Base-by-base conservation (phyloP, 2,888 invertebrate species). In the Molanna angustata region DNA sequence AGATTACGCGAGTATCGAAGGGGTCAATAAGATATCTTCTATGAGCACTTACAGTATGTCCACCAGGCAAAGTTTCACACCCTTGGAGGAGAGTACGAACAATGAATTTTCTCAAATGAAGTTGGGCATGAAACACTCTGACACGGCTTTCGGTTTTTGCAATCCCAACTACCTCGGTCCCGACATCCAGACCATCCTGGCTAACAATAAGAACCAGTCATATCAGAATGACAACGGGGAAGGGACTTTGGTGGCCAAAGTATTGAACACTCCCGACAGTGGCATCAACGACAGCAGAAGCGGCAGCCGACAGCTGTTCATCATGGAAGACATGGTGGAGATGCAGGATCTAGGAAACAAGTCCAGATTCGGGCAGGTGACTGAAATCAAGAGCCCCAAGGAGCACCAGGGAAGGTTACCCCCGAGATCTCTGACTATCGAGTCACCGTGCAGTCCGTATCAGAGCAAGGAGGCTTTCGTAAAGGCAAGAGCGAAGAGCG, bases 111-210 rank as follows among this genome's bases (percentile, higher is more conserved):
- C 22, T 21, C 46, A 54, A 13, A 33, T 40, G 11, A 49, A 54
- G 37, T 52, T 45, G 20, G 53, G 53, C 4, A 55, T 58, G 52
- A 58, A 54, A 16, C 57, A 52, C 41, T 56, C 67, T 17, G 76
- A 74, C 41, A 76, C 79, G 1, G 78, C 79, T 4, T 80, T 82
- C 51, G 85, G 87, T 1, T 88, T 88, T 68, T 85, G 85, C 64
- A 88, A 88, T 67, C 88, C 88, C 3, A 87, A 88, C 67, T 88
- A 88, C 64, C 68, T 86, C 60, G 86, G 86, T 0, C 79, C 85
- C 4, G 85, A 85, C 60, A 78, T 82, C 37, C 71, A 73, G 57
- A 66, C 67, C 1, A 58, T 66, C 17, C 48, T 60, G 11, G 43
- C 56, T 3, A 60, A 56, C 21, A 59, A 57, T 21, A 27, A 44